Evolutionary conservation across 30 jellyfish, hydroid and myxozoan genomes (phyloP), one percentile per base, ranked within the genome.

Genomic region (Aurelia sp.): DNA sequence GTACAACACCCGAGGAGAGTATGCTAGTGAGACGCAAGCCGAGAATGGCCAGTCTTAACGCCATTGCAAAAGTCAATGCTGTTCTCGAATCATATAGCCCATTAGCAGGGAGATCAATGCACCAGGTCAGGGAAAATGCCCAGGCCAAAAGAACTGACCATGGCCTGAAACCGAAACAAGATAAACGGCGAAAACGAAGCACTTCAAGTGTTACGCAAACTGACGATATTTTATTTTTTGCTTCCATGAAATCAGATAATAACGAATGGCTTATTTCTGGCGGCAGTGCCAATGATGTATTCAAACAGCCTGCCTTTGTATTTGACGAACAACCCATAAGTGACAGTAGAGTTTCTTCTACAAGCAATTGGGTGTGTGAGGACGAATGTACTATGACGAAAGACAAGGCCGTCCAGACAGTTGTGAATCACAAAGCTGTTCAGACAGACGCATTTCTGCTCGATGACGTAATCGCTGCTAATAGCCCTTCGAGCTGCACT

Each of bases 1-100:
- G 89, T 57, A 9, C 44, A 20, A 55, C 48, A 50, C 74, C 92
- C 9, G 97, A 74, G 40, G 93, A 81, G 15, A 24, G 58, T 7
- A 55, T 66, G 20, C 91, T 94, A 17, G 75, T 82, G 94, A 78
- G 85, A 60, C 67, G 99, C 61, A 83, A 78, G 16, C 99, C 97
- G 58, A 75, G 99, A 22, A 95, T 95, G 97, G 99, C 99, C 5
- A 86, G 99, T 78, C 78, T 95, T 70, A 95, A 95, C 60, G 99
- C 99, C 20, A 65, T 95, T 21, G 99, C 99, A 17, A 95, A 95
- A 80, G 99, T 95, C 13, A 95, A 95, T 69, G 99, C 99, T 19
- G 99, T 95, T 8, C 71, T 95, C 67, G 97, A 95, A 10, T 81
- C 92, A 12, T 81, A 80, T 89, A 72, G 92, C 55, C 89, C 92